phyloP scores from a whole-genome alignment of 2,797 vertebrate species.

The Bradypus variegatus region DNA sequence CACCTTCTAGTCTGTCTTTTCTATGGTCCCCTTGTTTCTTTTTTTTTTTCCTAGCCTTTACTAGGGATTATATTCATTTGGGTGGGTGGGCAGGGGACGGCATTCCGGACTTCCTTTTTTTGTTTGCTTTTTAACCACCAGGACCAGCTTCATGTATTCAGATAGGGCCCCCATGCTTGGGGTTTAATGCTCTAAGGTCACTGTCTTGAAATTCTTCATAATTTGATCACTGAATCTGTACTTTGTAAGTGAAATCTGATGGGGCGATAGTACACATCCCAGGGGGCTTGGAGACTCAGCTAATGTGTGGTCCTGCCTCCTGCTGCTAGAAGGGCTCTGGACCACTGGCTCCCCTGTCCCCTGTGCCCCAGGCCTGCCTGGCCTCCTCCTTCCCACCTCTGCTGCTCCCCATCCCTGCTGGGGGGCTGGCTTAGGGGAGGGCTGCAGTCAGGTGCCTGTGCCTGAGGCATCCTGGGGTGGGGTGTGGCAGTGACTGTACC shows the following conservation, averaged over 20 bases:
- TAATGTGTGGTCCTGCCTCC: background rate
- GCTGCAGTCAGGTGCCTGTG: background rate
- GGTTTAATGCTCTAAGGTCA: background rate
- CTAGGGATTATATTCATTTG: background rate
- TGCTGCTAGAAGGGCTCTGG: background rate
- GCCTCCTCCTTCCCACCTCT: background rate
- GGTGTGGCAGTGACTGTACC: background rate
- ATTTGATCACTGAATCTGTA: background rate
- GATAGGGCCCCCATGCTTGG: too few species aligned
- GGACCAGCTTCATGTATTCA: background rate
- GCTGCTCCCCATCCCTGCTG: background rate
- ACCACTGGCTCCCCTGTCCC: background rate
- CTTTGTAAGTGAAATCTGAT: background rate
- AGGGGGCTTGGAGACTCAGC: background rate
- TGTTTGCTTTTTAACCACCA: background rate
- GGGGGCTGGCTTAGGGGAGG: background rate
- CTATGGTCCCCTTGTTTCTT: background rate
- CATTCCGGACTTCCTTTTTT: background rate
- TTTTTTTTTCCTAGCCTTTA: background rate
- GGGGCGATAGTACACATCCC: fast-evolving
- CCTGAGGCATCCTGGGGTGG: background rate
- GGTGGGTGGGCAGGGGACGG: too few species aligned
- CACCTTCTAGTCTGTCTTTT: background rate
- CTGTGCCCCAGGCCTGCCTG: too few species aligned
- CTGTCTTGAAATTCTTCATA: background rate